A percentile compares a stretch with the other conserved stretches of the same genome.
These are phyloP conservation scores for Amiota minor DNA, from an alignment of 2,888 invertebrate species.

Conservation along the genomic window DNA sequence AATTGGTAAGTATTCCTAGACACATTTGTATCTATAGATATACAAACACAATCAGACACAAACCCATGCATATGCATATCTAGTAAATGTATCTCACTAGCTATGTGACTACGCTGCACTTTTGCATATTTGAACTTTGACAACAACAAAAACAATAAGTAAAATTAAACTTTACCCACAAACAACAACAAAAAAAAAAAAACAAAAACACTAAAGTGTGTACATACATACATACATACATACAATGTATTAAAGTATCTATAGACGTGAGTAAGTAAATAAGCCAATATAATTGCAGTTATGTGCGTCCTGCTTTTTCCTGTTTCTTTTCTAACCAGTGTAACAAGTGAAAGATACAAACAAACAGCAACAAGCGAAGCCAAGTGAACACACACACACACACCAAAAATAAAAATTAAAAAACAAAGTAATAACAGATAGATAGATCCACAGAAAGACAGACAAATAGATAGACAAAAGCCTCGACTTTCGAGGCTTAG, in stretches of 20 bases:
- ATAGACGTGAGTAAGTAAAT: not conserved
- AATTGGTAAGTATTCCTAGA: too few species aligned
- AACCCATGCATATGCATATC: slow-evolving; percentile 16
- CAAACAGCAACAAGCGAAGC: not conserved
- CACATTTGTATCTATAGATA: too few species aligned
- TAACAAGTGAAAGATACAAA: slow-evolving; percentile 11
- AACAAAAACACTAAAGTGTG: not conserved
- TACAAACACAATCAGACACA: not conserved
- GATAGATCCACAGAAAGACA: not conserved
- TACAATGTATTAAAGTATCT: not conserved
- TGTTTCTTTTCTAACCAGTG: not conserved
- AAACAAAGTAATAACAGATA: not conserved
- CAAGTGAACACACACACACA: too few species aligned
- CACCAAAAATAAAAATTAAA: too few species aligned
- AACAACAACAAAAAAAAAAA: not conserved
- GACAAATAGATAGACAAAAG: not conserved
- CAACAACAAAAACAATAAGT: slow-evolving; percentile 16
- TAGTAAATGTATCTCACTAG: slow-evolving; percentile 10
- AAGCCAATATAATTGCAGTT: not conserved
- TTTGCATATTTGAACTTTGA: slow-evolving; percentile 29
- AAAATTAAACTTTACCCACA: not conserved
- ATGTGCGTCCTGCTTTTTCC: not conserved
- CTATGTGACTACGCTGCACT: slow-evolving; percentile 15
- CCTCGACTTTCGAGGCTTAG: not conserved
- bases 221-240: too few species aligned